Percentiles rank a stretch among this genome's conserved stretches.
phyloP scores from a whole-genome alignment of 2,888 invertebrate species.

The Serrognathus titanus region DNA sequence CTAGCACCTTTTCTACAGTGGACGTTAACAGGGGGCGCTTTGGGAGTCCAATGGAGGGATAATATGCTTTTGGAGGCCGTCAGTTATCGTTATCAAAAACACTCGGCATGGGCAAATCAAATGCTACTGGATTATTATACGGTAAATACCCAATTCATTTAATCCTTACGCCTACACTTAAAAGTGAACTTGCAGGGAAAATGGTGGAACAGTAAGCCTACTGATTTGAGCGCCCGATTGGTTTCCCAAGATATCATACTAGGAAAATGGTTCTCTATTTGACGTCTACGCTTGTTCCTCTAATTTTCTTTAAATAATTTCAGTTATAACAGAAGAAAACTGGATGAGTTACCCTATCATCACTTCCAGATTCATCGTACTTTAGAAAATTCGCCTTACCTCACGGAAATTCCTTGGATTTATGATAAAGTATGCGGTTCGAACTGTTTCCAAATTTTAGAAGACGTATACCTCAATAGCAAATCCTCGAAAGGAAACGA shows the following conservation, averaged over 20 bases:
- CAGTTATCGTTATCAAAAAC: slow-evolving; percentile 58
- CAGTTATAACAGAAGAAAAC: slow-evolving; percentile 75
- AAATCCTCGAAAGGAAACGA: slow-evolving; percentile 41
- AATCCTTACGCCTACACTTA: not conserved
- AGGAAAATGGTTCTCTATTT: slow-evolving; percentile 43
- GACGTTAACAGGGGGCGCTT: slow-evolving; percentile 54
- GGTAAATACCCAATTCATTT: slow-evolving; percentile 44
- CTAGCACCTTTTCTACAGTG: slow-evolving; percentile 66
- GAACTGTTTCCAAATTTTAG: slow-evolving; percentile 70
- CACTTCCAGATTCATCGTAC: slow-evolving; percentile 60
- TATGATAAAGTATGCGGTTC: slow-evolving; percentile 76
- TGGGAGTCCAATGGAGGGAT: slow-evolving; percentile 65
- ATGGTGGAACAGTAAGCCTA: slow-evolving; percentile 57
- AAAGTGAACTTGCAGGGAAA: slow-evolving; percentile 50
- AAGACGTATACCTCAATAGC: slow-evolving; percentile 62
- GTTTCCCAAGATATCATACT: slow-evolving; percentile 54
- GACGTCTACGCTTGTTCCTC: not conserved
- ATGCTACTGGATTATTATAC: slow-evolving; percentile 61
- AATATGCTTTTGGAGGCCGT: slow-evolving; percentile 61
- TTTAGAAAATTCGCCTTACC: slow-evolving; percentile 64
- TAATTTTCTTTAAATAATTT: not conserved
- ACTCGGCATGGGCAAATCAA: slow-evolving; percentile 50
- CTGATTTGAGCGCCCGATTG: slow-evolving; percentile 57
- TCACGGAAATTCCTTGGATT: slow-evolving; percentile 76
- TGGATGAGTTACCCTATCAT: slow-evolving; percentile 81